These are phyloP conservation scores for Leucophora obtusa DNA, from an alignment of 2,888 invertebrate genomes.

Conservation along the genomic window DNA sequence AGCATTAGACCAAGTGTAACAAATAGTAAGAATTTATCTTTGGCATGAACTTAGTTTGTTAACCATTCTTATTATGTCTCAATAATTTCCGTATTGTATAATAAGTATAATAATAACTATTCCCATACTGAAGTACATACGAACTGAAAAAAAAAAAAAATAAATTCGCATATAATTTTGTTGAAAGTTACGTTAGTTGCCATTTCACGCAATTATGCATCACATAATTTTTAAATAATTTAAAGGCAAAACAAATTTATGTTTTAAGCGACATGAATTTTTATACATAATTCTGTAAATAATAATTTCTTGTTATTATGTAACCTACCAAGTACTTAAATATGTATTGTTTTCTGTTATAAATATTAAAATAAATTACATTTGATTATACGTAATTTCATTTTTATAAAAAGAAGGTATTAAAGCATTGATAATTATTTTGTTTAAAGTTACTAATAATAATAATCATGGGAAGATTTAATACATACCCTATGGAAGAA, in stretches of 20 bases:
- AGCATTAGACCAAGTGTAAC: constrained; percentile 19
- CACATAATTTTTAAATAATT: constrained; percentile 49
- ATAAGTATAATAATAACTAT: background rate
- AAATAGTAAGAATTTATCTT: constrained; percentile 14
- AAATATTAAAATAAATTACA: constrained; percentile 35
- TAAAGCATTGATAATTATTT: constrained; percentile 35
- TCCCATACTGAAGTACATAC: background rate
- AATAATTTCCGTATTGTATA: constrained; percentile 34
- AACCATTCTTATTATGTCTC: constrained; percentile 15
- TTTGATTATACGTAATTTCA: constrained; percentile 37
- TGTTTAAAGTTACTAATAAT: background rate
- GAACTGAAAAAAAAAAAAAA: too few relatives aligned
- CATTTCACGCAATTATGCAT: constrained; percentile 57
- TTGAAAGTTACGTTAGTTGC: constrained; percentile 8
- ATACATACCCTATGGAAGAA: too few relatives aligned
- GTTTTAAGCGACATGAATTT: background rate
- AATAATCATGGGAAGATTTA: too few relatives aligned
- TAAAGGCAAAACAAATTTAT: constrained; percentile 1
- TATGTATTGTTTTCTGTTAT: constrained; percentile 25
- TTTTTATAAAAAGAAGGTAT: constrained; percentile 27
- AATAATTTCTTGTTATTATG: constrained; percentile 29
- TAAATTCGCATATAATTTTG: constrained; percentile 20
- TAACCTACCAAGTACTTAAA: constrained; percentile 23
- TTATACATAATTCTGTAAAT: constrained; percentile 20
- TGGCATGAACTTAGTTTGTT: background rate